Evolutionary conservation across 2,888 invertebrate species (phyloP), one percentile per base, ranked within the genome.

Genomic region (Lithophane ornitopus): DNA sequence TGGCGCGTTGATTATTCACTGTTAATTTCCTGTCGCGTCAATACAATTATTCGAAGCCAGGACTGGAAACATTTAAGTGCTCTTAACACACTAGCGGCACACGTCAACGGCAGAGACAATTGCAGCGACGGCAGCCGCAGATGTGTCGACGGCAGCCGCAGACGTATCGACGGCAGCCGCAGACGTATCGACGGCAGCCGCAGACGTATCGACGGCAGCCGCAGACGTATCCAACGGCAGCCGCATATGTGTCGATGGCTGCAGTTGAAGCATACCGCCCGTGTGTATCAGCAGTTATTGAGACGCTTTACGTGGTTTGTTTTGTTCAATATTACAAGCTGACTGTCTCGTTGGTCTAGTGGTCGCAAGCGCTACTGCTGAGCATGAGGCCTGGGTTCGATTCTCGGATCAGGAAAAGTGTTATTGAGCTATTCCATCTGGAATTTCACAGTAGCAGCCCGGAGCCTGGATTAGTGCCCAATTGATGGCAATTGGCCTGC

Each of bases 21-120:
- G 49, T 14, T 52, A 34, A 67, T 78, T 67, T 71, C 70, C 52
- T 54, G 16, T 67, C 52, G 34, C 46, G 12, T 49, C 12, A 44
- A 8, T 39, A 26, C 58, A 44, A 52, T 49, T 19, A 63, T 56
- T 26, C 19, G 61, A 22, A 56, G 14, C 14, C 39, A 63, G 26
- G 28, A 34, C 61, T 34, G 34, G 16, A 56, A 80, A 41, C 14
- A 41, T 56, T 67, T 73, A 22, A 44, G 49, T 49, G 49, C 49
- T 49, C 19, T 19, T 49, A 49, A 49, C 49, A 49, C 49, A 49
- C 19, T 8, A 49, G 19, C 3, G 19, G 49, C 19, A 49, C 49
- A 6, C 8, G 49, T 8, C 19, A 19, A 8, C 8, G 19, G 19
- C 1, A 49, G 49, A 22, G 22, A 22, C 49, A 49, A 49, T 22